A percentile compares a stretch with the other conserved stretches of the same genome.
These are phyloP conservation scores for Amiota minor DNA, from an alignment of 2,888 invertebrate species.

Conservation along the genomic window DNA sequence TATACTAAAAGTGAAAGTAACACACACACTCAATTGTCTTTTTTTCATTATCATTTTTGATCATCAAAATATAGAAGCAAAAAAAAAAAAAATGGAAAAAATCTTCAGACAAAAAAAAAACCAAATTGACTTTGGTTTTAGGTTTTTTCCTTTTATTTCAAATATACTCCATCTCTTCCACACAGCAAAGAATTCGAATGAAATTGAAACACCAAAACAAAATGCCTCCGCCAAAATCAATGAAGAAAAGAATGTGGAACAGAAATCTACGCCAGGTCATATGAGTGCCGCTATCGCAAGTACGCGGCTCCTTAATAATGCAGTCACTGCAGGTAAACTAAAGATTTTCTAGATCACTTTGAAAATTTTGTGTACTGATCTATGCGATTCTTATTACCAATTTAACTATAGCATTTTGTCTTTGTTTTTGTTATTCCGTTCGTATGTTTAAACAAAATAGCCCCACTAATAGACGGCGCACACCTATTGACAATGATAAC, in stretches of 20 bases:
- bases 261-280: constrained; percentile 53
- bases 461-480: constrained; percentile 40
- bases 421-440: constrained; percentile 67
- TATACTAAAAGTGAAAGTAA: no score
- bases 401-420: constrained; percentile 65
- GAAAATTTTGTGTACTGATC: constrained; percentile 9
- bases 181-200: no score
- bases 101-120: no score
- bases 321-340: constrained; percentile 58
- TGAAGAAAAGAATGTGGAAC: constrained; percentile 35
- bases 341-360: constrained; percentile 18
- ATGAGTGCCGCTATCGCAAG: constrained; percentile 49
- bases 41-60: no score
- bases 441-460: constrained; percentile 62
- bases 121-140: no score
- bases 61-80: no score
- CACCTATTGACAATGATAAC: constrained; percentile 6
- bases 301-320: constrained; percentile 45
- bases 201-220: not conserved
- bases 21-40: no score
- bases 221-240: constrained; percentile 1
- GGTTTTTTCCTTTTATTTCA: no score
- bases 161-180: no score
- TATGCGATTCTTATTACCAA: constrained; percentile 45
- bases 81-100: no score